A percentile compares a stretch with the other conserved stretches of the same genome.
Conservation (phyloP, 2,113 vertebrate species). For the Otolemur garnettii region DNA sequence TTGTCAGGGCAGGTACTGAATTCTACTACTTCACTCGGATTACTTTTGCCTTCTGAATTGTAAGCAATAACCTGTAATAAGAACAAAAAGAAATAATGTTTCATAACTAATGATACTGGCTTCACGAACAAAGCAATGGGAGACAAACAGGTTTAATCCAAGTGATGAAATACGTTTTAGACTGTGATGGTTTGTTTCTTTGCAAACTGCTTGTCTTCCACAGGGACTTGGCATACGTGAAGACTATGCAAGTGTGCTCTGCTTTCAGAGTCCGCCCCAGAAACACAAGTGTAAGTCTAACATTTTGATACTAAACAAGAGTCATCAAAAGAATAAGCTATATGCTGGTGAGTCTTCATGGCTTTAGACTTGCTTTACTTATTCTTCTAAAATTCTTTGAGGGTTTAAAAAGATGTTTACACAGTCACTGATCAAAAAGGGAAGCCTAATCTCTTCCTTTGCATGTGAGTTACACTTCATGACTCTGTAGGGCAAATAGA, state of each 20-base stretch:
- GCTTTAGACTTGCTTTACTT: conserved; percentile 34
- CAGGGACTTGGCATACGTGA: neutral
- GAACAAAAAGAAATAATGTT: conserved; percentile 54
- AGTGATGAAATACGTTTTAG: conserved; percentile 28
- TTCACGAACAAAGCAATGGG: conserved; percentile 46
- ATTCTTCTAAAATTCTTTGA: conserved; percentile 39
- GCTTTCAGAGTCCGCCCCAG: neutral
- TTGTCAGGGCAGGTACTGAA: conserved; percentile 95
- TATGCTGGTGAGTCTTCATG: conserved; percentile 20
- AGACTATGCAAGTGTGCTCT: neutral
- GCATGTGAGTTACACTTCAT: neutral
- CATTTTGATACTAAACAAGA: conserved; percentile 35
- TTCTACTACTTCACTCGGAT: conserved; percentile 94
- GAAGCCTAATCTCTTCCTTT: neutral
- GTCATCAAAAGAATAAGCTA: conserved; percentile 38
- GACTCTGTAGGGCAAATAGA: neutral
- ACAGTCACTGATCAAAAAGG: conserved; percentile 47
- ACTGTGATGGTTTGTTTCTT: neutral
- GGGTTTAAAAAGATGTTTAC: conserved; percentile 36
- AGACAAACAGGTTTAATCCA: neutral
- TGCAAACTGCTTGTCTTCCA: neutral
- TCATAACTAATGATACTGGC: neutral
- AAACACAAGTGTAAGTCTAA: neutral
- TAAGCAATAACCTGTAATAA: conserved; percentile 94
- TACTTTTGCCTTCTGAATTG: conserved; percentile 97